Percentiles rank a stretch among this genome's conserved stretches.
These are phyloP conservation scores for Rhopalosiphum padi DNA, from an alignment of 1,140 invertebrate genomes.

Conservation along the genomic window DNA sequence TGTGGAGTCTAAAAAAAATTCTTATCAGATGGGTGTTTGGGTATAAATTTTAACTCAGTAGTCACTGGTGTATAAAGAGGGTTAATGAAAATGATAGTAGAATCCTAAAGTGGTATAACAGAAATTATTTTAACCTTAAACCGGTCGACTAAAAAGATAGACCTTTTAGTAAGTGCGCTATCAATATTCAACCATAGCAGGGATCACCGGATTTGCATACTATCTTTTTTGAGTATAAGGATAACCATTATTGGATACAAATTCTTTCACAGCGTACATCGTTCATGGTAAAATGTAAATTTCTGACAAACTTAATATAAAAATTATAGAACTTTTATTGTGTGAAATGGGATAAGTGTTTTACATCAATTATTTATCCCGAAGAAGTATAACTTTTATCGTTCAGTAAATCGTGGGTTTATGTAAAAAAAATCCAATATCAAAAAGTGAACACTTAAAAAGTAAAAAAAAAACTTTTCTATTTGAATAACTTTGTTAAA, in stretches of 20 bases:
- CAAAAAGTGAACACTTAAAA: neutral
- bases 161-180: neutral
- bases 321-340: neutral
- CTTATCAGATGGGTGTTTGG: neutral
- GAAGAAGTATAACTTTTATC: neutral
- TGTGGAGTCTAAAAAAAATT: neutral
- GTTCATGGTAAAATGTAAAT: neutral
- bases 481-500: neutral
- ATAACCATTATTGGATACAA: conserved; percentile 1
- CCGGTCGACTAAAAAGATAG: conserved; percentile 1
- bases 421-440: neutral
- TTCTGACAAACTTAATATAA: neutral
- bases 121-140: conserved; percentile 39
- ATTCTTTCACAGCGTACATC: neutral
- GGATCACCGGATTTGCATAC: conserved; percentile 30
- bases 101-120: conserved; percentile 13
- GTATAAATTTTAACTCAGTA: neutral
- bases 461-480: neutral
- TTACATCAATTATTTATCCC: neutral
- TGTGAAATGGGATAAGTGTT: neutral
- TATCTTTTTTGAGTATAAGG: neutral
- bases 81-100: neutral
- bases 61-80: conserved; percentile 8
- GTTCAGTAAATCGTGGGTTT: neutral
- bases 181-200: conserved; percentile 1